Evolutionary conservation across 2,888 invertebrate species (phyloP).

Genomic region (Deilephila elpenor): DNA sequence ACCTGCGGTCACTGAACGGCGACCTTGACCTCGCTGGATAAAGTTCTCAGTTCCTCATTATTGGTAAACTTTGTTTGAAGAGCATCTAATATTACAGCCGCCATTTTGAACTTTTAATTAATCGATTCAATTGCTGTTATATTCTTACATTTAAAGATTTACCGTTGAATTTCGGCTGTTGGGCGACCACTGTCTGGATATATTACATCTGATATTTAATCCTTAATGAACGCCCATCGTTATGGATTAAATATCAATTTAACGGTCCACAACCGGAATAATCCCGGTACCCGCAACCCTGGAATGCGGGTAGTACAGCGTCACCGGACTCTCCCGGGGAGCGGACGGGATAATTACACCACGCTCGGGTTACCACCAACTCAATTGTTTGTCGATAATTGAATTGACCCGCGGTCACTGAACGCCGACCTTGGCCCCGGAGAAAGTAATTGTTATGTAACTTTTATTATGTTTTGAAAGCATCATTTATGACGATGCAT

Average conservation of each 20-base stretch:
- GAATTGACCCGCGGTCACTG: constrained; percentile 18
- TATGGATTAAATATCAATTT: neutral
- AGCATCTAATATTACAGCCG: too few relatives aligned
- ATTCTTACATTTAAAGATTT: too few relatives aligned
- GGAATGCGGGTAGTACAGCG: constrained; percentile 44
- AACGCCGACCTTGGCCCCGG: constrained; percentile 18
- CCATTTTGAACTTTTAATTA: too few relatives aligned
- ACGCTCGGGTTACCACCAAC: constrained; percentile 17
- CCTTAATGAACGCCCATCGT: too few relatives aligned
- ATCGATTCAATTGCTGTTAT: too few relatives aligned
- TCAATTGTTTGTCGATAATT: constrained; percentile 19
- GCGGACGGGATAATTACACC: constrained; percentile 28
- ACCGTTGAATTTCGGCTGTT: too few relatives aligned
- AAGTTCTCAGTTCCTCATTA: too few relatives aligned
- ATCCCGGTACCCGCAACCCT: constrained; percentile 20
- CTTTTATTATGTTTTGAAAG: neutral
- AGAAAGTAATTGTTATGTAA: constrained; percentile 9
- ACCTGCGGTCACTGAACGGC: too few relatives aligned
- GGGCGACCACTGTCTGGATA: too few relatives aligned
- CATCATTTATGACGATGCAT: neutral
- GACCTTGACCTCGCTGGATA: too few relatives aligned
- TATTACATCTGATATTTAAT: too few relatives aligned
- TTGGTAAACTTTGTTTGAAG: too few relatives aligned
- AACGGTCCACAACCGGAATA: neutral
- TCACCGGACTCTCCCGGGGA: constrained; percentile 42